phyloP scores from a whole-genome alignment of 1,140 invertebrate genomes.

The Rhyzopertha dominica region DNA sequence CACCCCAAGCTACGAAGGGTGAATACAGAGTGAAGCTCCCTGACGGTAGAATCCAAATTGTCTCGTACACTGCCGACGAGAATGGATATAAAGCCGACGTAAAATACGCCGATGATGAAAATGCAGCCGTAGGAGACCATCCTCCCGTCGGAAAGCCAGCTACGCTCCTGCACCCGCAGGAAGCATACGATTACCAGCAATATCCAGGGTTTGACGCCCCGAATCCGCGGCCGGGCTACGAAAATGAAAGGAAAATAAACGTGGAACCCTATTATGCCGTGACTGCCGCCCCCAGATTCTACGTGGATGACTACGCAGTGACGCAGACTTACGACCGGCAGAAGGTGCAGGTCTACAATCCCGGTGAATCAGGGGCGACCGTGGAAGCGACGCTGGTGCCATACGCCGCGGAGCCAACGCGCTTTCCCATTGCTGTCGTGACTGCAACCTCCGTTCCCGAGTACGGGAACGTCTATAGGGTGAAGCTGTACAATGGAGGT shows the following conservation, averaged over 20 bases:
- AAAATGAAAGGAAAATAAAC: too few relatives aligned
- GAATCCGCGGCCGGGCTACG: neutral
- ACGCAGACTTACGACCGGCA: conserved; percentile 6
- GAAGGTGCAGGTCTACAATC: too few relatives aligned
- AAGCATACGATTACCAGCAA: conserved; percentile 3
- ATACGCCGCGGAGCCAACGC: too few relatives aligned
- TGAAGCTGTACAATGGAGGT: too few relatives aligned
- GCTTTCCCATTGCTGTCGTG: too few relatives aligned
- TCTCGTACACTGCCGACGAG: conserved; percentile 72
- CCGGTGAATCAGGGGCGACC: too few relatives aligned
- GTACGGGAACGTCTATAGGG: too few relatives aligned
- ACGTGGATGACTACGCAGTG: neutral
- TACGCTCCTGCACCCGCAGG: neutral
- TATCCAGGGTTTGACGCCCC: neutral
- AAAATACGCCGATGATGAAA: conserved; percentile 45
- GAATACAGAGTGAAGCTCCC: conserved; percentile 71
- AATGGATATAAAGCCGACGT: conserved; percentile 73
- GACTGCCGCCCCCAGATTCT: neutral
- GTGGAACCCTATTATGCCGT: neutral
- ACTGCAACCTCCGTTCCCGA: too few relatives aligned
- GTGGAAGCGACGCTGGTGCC: too few relatives aligned
- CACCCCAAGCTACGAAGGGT: conserved; percentile 68
- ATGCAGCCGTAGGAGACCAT: conserved; percentile 60
- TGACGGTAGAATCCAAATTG: conserved; percentile 67
- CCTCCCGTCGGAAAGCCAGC: conserved; percentile 38